Evolutionary conservation across 2,113 vertebrate species (phyloP).

Genomic region (Phalacrocorax aristotelis): DNA sequence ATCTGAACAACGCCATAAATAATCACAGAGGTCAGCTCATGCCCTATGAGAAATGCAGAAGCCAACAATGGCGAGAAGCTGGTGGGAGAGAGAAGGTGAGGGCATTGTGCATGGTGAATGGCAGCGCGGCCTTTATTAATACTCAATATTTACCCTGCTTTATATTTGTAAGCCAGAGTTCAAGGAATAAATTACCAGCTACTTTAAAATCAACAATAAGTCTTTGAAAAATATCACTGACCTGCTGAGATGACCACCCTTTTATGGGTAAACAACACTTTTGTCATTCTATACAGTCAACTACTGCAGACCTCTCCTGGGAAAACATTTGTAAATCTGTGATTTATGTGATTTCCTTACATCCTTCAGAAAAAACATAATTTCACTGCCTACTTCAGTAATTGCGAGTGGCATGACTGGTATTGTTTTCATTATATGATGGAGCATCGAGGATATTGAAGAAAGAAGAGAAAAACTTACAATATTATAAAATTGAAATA

Average conservation of each 20-base stretch:
- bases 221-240: slow-evolving; percentile 1
- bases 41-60: not conserved
- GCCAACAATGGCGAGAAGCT: slow-evolving; percentile 8
- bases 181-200: slow-evolving; percentile 16
- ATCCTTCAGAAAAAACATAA: not conserved
- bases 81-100: slow-evolving; percentile 11
- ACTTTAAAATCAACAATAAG: not conserved
- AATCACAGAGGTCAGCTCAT: not conserved
- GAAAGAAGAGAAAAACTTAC: slow-evolving; percentile 15
- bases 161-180: not conserved
- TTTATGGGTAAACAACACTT: not conserved
- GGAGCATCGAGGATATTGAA: not conserved
- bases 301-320: not conserved
- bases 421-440: slow-evolving; percentile 23
- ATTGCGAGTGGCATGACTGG: slow-evolving; percentile 6
- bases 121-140: not conserved
- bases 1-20: slow-evolving; percentile 7
- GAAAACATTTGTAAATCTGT: slow-evolving; percentile 16
- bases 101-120: slow-evolving; percentile 9
- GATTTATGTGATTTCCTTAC: not conserved
- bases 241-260: not conserved
- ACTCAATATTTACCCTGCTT: slow-evolving; percentile 5
- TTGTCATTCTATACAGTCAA: not conserved
- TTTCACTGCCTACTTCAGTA: slow-evolving; percentile 12
- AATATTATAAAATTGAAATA: slow-evolving; percentile 28